Percentiles rank a stretch among this genome's conserved stretches.
These are phyloP conservation scores for Conus betulinus DNA, from an alignment of 1,140 invertebrate species.

Conservation along the genomic window DNA sequence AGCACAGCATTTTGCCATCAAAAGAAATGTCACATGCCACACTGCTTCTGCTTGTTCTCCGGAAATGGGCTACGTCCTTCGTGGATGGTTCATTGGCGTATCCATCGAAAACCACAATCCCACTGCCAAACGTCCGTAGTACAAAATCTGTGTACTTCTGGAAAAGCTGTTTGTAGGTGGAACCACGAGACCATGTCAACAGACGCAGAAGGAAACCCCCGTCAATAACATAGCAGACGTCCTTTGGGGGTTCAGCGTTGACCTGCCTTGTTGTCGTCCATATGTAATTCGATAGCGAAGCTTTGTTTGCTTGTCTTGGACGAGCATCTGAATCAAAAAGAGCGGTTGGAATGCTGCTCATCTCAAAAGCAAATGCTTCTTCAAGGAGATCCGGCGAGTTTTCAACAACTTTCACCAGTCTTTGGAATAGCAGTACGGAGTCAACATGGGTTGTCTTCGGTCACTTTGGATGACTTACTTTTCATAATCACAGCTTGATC, in stretches of 20 bases:
- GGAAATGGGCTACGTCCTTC: too few relatives aligned
- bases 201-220: conserved; percentile 43
- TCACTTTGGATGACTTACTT: conserved; percentile 18
- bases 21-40: too few relatives aligned
- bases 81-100: too few relatives aligned
- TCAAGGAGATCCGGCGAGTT: background rate
- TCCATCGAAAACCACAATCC: too few relatives aligned
- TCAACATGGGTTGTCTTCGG: conserved; percentile 38
- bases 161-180: conserved; percentile 21
- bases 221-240: conserved; percentile 45
- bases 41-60: too few relatives aligned
- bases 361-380: conserved; percentile 46
- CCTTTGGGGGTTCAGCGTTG: background rate
- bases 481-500: conserved; percentile 46
- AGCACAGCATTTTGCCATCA: too few relatives aligned
- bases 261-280: conserved; percentile 27
- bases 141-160: conserved; percentile 37
- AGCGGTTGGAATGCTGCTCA: conserved; percentile 39
- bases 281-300: conserved; percentile 46
- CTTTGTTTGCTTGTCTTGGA: background rate
- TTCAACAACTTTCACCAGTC: conserved; percentile 36
- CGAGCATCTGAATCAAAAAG: conserved; percentile 49
- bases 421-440: conserved; percentile 53
- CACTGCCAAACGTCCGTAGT: too few relatives aligned
- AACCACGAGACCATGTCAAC: conserved; percentile 28